Base-by-base conservation (phyloP, 2,888 invertebrate genomes). In the Drosophila diplacantha region DNA sequence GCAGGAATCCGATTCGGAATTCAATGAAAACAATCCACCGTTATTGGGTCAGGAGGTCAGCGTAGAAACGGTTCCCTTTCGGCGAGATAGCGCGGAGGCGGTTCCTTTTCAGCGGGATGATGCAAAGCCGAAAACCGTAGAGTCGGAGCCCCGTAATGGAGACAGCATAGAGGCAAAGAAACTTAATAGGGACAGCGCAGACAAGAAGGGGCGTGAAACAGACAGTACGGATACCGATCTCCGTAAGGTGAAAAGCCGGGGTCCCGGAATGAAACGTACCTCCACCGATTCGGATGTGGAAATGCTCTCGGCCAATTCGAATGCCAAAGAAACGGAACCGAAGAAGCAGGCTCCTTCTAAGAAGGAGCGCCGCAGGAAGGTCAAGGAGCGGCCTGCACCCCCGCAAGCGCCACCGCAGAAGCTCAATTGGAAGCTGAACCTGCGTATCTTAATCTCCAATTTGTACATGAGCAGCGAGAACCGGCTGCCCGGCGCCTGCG, bases 401-500 rank as follows among this genome's bases (percentile, higher is more conserved):
- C 12, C 18, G 9, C 16, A 31, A 5, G 16, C 12, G 2, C n/a
- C 61, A 11, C 65, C 35, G 1, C 35, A 29, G 14, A 67, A 58
- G 26, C 58, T 68, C 3, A 68, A 69, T 47, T 59, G 76, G 12
- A 79, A 77, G n/a, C 72, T 72, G 39, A 79, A 85, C 55, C 49
- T 87, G 12, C 75, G 83, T 9, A 75, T 75, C 0, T 68, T 86
- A 0, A 79, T 88, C 5, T 87, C 87, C 0, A 84, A 83, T 50
- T 67, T 85, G 32, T 88, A 86, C 58, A 74, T 87, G 55, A 76
- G 84, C 24, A 85, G 80, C 5, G 78, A 80, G 7, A 60, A 75
- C 8, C 85, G 88, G 3, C 58, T 88, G 24, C 83, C 84, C 4
- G 56, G 85, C 3, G 78, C 81, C 3, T 77, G 72, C 50, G 75